A percentile compares a stretch with the other conserved stretches of the same genome.
These are phyloP conservation scores for Neodiprion pinetum DNA, from an alignment of 1,140 invertebrate genomes.

Conservation along the genomic window DNA sequence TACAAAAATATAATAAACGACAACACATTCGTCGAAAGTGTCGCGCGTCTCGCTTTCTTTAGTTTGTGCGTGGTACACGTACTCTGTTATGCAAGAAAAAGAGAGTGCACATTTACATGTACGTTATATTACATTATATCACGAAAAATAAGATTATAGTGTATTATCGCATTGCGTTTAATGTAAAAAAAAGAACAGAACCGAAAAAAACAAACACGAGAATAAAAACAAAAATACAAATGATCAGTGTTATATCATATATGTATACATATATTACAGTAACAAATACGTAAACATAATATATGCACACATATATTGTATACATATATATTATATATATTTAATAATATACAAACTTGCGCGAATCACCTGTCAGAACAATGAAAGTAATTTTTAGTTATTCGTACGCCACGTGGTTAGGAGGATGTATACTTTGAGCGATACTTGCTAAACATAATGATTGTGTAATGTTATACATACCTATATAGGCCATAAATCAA, in stretches of 20 bases:
- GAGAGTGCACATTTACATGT: not conserved
- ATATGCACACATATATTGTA: conserved; percentile 1
- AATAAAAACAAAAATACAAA: not conserved
- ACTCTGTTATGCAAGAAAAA: not conserved
- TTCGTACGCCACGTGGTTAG: conserved; percentile 53
- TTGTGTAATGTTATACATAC: not conserved
- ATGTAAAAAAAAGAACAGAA: not conserved
- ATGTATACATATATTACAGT: no score
- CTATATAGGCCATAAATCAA: conserved; percentile 1
- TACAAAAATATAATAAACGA: no score
- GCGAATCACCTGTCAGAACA: conserved; percentile 34
- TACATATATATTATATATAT: conserved; percentile 22
- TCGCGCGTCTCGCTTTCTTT: not conserved
- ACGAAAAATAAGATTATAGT: not conserved
- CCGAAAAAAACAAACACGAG: conserved; percentile 1
- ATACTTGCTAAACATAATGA: conserved; percentile 50
- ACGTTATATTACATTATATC: not conserved
- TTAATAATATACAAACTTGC: conserved; percentile 1
- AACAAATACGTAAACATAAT: not conserved
- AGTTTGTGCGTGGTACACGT: not conserved
- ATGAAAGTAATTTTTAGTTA: conserved; percentile 61
- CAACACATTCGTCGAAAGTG: not conserved
- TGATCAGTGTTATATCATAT: no score
- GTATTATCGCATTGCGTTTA: not conserved
- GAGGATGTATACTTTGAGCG: conserved; percentile 51